Evolutionary conservation across 2,888 invertebrate genomes (phyloP), one percentile per base, ranked within the genome.

Genomic region (Charanyca ferruginea): DNA sequence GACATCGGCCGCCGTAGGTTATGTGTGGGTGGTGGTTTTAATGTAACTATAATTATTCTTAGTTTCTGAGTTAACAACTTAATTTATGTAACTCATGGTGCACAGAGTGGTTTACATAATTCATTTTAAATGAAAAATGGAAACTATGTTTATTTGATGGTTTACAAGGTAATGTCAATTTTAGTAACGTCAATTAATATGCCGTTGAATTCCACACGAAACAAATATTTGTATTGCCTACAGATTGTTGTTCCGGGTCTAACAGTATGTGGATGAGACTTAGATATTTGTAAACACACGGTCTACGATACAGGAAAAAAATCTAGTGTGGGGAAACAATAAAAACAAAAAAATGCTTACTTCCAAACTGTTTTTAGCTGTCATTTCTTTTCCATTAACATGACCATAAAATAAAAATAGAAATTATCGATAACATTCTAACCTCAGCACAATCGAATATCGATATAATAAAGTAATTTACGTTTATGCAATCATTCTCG

Each of bases 391-490:
- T 41, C 18, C 18, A 45, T 64, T 73, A 22, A 59, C 49, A 47
- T 6, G n/a, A 18, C n/a, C n/a, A n/a, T n/a, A n/a, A 45, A 35
- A 64, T 59, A 54, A 63, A 69, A 73, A 52, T 54, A 16, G 3
- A 64, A 70, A 53, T 45, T 70, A 54, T 61, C 57, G 59, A 78
- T 59, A 48, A 38, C 11, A 41, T 42, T 66, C 25, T 25, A 38
- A 59, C 16, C 44, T 44, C n/a, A 25, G 41, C 52, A 55, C 62
- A 78, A 55, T 62, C 9, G 38, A 52, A 64, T 53, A 59, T 64
- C 71, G 48, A 67, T 79, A 62, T 59, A 51, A 79, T 53, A 51
- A 60, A 53, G 35, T 28, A 54, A 67, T 57, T 63, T 79, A 79
- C 63, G 48, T 9, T 47, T 18, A 28, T 52, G 11, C 54, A 23